phyloP scores from a whole-genome alignment of 2,797 vertebrate species.

The Rallus crepitans region DNA sequence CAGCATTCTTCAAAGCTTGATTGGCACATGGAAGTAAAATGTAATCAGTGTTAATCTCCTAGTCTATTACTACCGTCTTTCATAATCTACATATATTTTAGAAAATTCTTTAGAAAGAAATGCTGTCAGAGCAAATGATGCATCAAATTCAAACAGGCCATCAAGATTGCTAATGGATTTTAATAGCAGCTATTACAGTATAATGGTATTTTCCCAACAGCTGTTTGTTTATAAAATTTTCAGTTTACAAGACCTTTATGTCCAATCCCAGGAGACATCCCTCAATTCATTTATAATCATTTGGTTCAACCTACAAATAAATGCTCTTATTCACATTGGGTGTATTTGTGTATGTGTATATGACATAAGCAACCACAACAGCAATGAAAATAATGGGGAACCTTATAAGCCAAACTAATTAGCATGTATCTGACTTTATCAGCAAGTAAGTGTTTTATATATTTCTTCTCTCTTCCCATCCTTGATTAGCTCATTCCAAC shows the following conservation, averaged over 20 bases:
- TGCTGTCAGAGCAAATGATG: conserved; percentile 85
- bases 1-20: conserved; percentile 34
- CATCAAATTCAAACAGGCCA: conserved; percentile 86
- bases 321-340: conserved; percentile 64
- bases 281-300: conserved; percentile 83
- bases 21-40: conserved; percentile 30
- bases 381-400: conserved; percentile 27
- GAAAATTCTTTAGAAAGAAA: conserved; percentile 78
- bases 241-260: conserved; percentile 85
- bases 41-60: conserved; percentile 70
- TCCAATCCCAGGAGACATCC: conserved; percentile 81
- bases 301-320: conserved; percentile 81
- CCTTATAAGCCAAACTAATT: conserved; percentile 68
- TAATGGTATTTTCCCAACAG: conserved; percentile 87
- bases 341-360: background rate
- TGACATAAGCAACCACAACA: conserved; percentile 24
- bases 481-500: background rate
- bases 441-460: background rate
- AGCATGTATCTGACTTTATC: background rate
- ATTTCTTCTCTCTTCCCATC: background rate
- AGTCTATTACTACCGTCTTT: conserved; percentile 52
- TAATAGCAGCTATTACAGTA: conserved; percentile 87
- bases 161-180: conserved; percentile 88
- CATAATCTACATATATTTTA: conserved; percentile 78
- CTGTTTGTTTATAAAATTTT: conserved; percentile 87